Base-by-base conservation (phyloP, 2,888 invertebrate species). In the Trichogramma evanescens region DNA sequence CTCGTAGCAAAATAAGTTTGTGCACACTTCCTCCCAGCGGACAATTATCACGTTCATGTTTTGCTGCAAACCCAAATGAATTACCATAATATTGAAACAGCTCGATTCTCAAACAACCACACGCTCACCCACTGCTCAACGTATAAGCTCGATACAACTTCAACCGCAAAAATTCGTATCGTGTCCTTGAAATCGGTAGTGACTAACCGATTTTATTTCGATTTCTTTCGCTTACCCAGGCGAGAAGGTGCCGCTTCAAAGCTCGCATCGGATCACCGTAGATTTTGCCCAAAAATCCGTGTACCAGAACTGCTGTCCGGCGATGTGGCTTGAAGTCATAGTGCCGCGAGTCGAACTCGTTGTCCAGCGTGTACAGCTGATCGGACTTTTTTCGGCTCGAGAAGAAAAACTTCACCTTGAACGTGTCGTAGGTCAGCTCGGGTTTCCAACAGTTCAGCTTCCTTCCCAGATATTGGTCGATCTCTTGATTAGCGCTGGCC, bases 21-120 rank as follows among this genome's bases (percentile, higher is more conserved):
- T 83, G 26, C 41, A 53, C 7, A 85, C 85, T 1, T 79, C 79
- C 51, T 84, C 83, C 86, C 86, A 87, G 68, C 86, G 86, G 3
- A 85, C 84, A 1, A 82, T 77, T 41, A 86, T 81, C 0, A 86
- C 81, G 66, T 87, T 86, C 1, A 84, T 81, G 65, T 86, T 84
- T 1, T 71, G 80, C 86, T 86, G 26, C 8, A 50, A 50, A 50
- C 9, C 26, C 26, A 26, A 50, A 7, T 13, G 26, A 49, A n/a
- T 49, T 10, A 7, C 5, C 50, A 13, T 5, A 50, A 50, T 38
- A 6, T 13, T 8, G 4, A 46, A 46, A n/a, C 9, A 2, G 26
- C 26, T 26, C 26, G 26, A 26, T 3, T 26, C 26, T 2, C 26
- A 26, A 26, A 26, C 26, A 26, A 26, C 26, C 26, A 26, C 26